phyloP scores from a whole-genome alignment of 2,888 invertebrate species.

The Brassicogethes aeneus region DNA sequence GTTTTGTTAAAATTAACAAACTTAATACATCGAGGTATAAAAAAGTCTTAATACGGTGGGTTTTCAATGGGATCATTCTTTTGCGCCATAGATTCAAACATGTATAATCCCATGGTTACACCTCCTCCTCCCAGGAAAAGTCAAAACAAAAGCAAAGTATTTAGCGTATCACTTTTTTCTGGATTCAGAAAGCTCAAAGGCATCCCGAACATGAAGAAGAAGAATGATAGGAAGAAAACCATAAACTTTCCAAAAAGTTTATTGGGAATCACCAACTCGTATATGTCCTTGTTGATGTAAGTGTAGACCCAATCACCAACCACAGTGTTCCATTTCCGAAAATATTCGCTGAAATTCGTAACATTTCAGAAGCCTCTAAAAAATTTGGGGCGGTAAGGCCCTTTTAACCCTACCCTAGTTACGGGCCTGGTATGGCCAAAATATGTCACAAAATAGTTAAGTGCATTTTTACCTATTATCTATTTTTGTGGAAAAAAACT shows the following conservation, averaged over 20 bases:
- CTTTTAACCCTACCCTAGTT: too few relatives aligned
- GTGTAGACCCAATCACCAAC: conserved; percentile 92
- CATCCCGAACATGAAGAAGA: conserved; percentile 66
- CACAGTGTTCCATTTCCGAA: conserved; percentile 91
- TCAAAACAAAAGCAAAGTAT: conserved; percentile 77
- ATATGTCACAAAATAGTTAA: too few relatives aligned
- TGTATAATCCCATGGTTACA: conserved; percentile 66
- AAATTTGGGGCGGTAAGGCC: too few relatives aligned
- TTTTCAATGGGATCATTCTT: conserved; percentile 52
- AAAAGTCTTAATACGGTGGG: conserved; percentile 13
- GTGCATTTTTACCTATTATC: too few relatives aligned
- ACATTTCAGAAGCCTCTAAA: too few relatives aligned
- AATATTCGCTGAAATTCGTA: conserved; percentile 71
- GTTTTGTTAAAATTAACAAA: too few relatives aligned
- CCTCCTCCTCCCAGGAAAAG: conserved; percentile 71
- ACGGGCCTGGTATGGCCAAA: too few relatives aligned
- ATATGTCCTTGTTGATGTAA: conserved; percentile 73
- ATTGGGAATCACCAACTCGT: conserved; percentile 40
- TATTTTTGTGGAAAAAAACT: too few relatives aligned
- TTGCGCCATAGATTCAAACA: conserved; percentile 80
- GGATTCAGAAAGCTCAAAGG: conserved; percentile 45
- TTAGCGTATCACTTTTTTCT: conserved; percentile 46
- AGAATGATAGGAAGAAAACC: conserved; percentile 69
- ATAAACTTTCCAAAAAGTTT: conserved; percentile 47
- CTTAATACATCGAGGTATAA: too few relatives aligned